Conservation (phyloP, 2,888 invertebrate genomes). For the Pardosa pseudoannulata region DNA sequence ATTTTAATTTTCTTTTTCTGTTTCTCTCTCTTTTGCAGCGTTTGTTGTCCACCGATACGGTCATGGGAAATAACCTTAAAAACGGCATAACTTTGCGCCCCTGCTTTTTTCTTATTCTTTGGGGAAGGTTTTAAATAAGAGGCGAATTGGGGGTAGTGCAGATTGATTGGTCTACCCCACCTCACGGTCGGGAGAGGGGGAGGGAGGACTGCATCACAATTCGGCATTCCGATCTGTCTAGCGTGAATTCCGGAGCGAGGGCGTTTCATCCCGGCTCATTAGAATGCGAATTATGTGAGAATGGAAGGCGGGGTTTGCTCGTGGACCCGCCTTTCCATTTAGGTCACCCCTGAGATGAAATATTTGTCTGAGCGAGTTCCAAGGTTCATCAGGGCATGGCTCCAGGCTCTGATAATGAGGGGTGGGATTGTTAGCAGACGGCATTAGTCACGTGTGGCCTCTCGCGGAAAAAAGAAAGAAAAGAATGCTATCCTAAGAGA, state of each 20-base stretch:
- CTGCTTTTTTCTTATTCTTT: too few relatives aligned
- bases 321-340: not conserved
- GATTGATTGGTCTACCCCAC: slow-evolving; percentile 8
- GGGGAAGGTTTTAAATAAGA: too few relatives aligned
- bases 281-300: slow-evolving; percentile 66
- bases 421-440: not conserved
- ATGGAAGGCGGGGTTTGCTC: slow-evolving; percentile 16
- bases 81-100: not conserved
- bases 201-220: slow-evolving; percentile 24
- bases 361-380: not conserved
- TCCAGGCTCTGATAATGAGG: not conserved
- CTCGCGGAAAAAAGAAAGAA: not conserved
- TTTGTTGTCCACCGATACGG: too few relatives aligned
- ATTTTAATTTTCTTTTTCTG: slow-evolving; percentile 11
- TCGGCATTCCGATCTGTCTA: slow-evolving; percentile 19
- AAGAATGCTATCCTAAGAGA: not conserved
- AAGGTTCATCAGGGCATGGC: not conserved
- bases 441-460: not conserved
- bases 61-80: too few relatives aligned
- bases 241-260: slow-evolving; percentile 21
- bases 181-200: not conserved
- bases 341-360: not conserved
- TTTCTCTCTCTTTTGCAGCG: too few relatives aligned
- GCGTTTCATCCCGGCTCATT: slow-evolving; percentile 45
- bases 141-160: not conserved